Percentiles rank a stretch among this genome's conserved stretches.
These are phyloP conservation scores for Nyctalus aviator DNA, from an alignment of 2,797 vertebrate species.

Conservation along the genomic window DNA sequence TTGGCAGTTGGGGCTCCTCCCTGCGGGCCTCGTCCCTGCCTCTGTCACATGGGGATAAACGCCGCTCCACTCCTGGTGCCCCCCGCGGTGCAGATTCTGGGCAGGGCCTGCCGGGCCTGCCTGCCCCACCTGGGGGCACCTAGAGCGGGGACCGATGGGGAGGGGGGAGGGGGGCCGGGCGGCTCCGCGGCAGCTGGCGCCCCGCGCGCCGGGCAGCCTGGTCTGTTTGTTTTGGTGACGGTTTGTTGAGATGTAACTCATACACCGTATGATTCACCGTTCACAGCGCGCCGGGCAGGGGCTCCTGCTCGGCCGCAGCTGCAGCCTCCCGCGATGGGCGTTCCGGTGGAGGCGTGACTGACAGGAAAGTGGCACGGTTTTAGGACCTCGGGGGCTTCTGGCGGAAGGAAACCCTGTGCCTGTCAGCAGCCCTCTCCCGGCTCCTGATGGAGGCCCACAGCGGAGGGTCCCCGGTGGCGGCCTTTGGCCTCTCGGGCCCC, in stretches of 20 bases:
- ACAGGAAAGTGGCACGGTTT: neutral
- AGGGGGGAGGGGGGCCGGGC: neutral
- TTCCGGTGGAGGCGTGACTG: neutral
- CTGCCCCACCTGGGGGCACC: neutral
- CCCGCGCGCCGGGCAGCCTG: neutral
- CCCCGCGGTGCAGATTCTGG: accelerated
- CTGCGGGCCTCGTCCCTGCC: neutral
- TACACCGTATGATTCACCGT: neutral
- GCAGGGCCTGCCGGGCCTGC: neutral
- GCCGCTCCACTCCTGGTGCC: neutral
- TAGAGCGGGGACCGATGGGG: neutral
- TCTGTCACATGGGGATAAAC: neutral
- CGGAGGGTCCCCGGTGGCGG: accelerated
- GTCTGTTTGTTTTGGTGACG: slow-evolving; percentile 2
- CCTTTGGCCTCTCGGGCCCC: neutral
- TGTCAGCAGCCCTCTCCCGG: neutral
- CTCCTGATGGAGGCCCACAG: neutral
- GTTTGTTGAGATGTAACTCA: neutral
- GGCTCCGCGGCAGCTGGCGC: neutral
- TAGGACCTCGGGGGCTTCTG: neutral
- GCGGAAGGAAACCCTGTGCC: neutral
- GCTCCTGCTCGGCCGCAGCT: neutral
- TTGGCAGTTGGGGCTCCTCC: neutral
- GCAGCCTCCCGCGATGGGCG: too few species aligned
- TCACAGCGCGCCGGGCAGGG: neutral